phyloP scores from a whole-genome alignment of 1,140 invertebrate genomes.

The Lepidurus couesii region DNA sequence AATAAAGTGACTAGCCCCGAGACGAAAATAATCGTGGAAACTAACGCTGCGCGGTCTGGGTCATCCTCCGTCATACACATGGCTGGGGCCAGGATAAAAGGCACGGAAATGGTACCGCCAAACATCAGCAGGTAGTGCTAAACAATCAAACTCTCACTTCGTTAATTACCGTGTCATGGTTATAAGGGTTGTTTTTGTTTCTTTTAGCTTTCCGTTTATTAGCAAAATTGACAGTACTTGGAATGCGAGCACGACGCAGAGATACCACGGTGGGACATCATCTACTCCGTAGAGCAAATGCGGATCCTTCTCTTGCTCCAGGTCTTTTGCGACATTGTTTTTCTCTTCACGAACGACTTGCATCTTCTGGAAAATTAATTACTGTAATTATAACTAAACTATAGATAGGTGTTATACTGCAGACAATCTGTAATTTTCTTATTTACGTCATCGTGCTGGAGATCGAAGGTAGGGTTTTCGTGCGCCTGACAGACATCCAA shows the following conservation, averaged over 20 bases:
- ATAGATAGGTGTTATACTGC: too few relatives aligned
- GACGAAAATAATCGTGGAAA: constrained; percentile 82
- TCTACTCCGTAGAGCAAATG: constrained; percentile 70
- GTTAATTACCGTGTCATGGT: not conserved
- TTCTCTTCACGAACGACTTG: not conserved
- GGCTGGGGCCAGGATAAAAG: constrained; percentile 71
- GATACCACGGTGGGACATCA: constrained; percentile 74
- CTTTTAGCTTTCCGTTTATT: not conserved
- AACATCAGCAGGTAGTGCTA: constrained; percentile 86
- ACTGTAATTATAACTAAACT: too few relatives aligned
- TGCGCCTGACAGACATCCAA: too few relatives aligned
- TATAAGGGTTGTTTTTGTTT: constrained; percentile 10
- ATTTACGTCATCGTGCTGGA: too few relatives aligned
- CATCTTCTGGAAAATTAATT: not conserved
- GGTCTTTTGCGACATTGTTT: not conserved
- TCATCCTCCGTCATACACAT: constrained; percentile 75
- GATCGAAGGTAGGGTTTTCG: too few relatives aligned
- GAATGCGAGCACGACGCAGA: constrained; percentile 72
- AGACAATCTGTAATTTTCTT: too few relatives aligned
- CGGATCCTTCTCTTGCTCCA: constrained; percentile 1
- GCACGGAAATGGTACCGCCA: constrained; percentile 74
- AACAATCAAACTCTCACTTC: constrained; percentile 34
- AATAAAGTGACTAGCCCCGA: constrained; percentile 75
- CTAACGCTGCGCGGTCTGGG: constrained; percentile 69
- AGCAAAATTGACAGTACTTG: constrained; percentile 54